Base-by-base conservation (phyloP, 2,888 invertebrate species). In the Drosophila peninsularis region DNA sequence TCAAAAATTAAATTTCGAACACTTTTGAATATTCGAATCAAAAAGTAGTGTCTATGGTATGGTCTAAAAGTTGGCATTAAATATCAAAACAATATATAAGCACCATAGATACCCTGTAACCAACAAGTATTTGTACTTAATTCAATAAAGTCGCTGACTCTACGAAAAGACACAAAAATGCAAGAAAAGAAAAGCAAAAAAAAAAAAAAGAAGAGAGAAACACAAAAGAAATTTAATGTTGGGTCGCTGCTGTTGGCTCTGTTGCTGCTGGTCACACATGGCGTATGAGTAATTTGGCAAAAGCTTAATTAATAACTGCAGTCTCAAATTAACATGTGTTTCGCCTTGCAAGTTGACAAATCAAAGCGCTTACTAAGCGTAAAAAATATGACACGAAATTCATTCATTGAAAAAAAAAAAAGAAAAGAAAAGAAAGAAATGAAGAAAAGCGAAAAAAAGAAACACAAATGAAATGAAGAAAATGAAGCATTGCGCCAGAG, bases 321-420 rank as follows among this genome's bases (percentile, higher is more conserved):
- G 64, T 65, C 44, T 66, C 67, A 70, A 84, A 83, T 84, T 73
- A 83, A 87, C 83, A 83, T 82, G 73, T 82, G 82, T 84, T 80
- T 72, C 65, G 50, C 58, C 67, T 75, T 39, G 55, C 70, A 27
- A 44, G 55, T 80, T 80, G 79, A 75, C 79, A 80, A 80, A 80
- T 80, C 84, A 84, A 75, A 82, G 71, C 61, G 83, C 80, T 87
- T 87, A 83, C 78, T 70, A 73, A 80, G 87, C 87, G 87, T 87
- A 73, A 80, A 86, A 84, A 68, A 54, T 57, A 72, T 71, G 68
- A 56, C 82, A 84, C 70, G 80, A 77, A 66, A 73, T 75, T 80
- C 87, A 87, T 86, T 81, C 83, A 83, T 80, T 67, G 75, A 75
- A 75, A 63, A 66, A 21, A 17, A 67, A 71, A 47, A 36, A 45